Evolutionary conservation across 2,797 vertebrate genomes (phyloP), one percentile per base, ranked within the genome.

Genomic region (Poeciliopsis gracilis): DNA sequence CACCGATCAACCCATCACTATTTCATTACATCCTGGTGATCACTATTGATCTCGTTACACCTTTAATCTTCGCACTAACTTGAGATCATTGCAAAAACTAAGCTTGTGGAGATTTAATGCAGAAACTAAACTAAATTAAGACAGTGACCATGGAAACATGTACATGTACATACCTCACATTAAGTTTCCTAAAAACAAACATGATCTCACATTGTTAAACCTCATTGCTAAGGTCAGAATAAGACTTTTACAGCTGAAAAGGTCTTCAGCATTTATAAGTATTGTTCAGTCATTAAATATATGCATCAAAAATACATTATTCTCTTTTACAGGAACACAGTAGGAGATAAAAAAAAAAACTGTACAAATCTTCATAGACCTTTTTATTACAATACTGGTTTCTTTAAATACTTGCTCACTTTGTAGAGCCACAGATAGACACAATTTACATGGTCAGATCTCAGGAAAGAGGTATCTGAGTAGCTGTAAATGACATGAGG

Each of bases 291-390:
- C 23, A 67, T 41, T 41, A 67, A 67, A 69, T 43, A 69, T 69
- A 69, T 43, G 66, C 38, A 69, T 43, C 20, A 33, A 80, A 89
- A 87, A 69, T 87, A 77, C 79, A 69, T 82, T 73, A 88, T 88
- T 88, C 63, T 90, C 77, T 88, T 45, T 90, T 84, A 33, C 73
- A 87, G 76, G 82, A 86, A 78, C 77, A 84, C 78, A 63, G 78
- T 41, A 41, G 70, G 82, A 90, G 82, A 82, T 84, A 89, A 78
- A 91, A 91, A 91, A 91, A 91, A 90, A 83, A 28, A 7, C 4
- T 87, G 77, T 91, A 82, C 77, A 90, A 89, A 91, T 84, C 69
- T 85, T 80, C 41, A 78, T 16, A 66, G 45, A 84, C 43, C 36
- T 74, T 28, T 49, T 43, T 63, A 16, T 63, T 63, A 33, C 2